These are phyloP conservation scores for Poeciliopsis infans DNA, from an alignment of 2,797 vertebrate species.

Conservation along the genomic window DNA sequence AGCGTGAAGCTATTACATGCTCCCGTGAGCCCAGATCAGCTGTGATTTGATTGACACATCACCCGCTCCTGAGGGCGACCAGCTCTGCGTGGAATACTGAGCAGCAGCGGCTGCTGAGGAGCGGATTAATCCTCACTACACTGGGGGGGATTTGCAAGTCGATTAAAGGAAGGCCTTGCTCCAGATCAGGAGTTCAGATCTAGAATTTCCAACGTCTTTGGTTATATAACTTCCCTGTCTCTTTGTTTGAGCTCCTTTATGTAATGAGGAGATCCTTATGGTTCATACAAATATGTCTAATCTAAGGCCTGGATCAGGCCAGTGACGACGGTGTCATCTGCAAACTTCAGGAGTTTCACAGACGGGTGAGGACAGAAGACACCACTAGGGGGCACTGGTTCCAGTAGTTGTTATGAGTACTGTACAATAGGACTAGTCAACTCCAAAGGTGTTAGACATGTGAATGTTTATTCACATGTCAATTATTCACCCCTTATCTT, in stretches of 20 bases:
- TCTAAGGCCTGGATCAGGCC: not conserved
- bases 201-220: not conserved
- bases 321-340: not conserved
- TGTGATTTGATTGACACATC: constrained; percentile 47
- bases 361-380: not conserved
- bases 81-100: constrained; percentile 26
- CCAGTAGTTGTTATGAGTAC: not conserved
- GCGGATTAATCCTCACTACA: constrained; percentile 38
- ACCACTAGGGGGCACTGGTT: not conserved
- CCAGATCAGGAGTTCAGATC: constrained; percentile 9
- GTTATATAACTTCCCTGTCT: too few relatives aligned
- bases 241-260: not conserved
- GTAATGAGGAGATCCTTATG: not conserved
- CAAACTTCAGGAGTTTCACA: not conserved
- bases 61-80: constrained; percentile 11
- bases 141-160: not conserved
- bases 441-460: not conserved
- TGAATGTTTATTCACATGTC: not conserved
- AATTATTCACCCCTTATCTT: not conserved
- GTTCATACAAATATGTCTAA: not conserved
- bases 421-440: not conserved
- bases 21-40: constrained; percentile 15
- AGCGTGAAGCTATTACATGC: constrained; percentile 26
- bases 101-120: constrained; percentile 31
- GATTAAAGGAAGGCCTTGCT: not conserved